A percentile compares a stretch with the other conserved stretches of the same genome.
These are phyloP conservation scores for Camarhynchus parvulus DNA, from an alignment of 2,113 vertebrate species.

Conservation along the genomic window DNA sequence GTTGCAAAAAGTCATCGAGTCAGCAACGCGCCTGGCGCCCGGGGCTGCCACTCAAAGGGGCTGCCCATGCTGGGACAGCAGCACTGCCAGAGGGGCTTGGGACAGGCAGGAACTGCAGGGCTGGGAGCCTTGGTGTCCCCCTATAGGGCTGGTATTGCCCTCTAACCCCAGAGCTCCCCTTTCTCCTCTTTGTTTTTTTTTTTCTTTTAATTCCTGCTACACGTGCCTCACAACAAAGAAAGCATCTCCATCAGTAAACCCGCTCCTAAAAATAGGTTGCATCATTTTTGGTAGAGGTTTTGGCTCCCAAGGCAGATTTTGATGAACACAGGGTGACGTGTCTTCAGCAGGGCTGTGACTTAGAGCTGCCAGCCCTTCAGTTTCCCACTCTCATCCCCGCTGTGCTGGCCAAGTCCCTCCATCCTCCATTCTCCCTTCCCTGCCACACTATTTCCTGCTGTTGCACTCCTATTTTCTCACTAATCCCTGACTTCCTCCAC, in stretches of 20 bases:
- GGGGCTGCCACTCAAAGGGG: background rate
- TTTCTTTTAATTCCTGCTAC: background rate
- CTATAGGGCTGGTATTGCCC: background rate
- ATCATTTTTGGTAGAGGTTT: background rate
- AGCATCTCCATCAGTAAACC: background rate
- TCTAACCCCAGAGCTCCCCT: background rate
- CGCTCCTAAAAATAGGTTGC: background rate
- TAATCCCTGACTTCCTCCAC: slow-evolving; percentile 41
- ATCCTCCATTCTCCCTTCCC: background rate
- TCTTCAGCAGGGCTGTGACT: background rate
- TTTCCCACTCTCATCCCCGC: accelerated
- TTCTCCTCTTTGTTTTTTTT: background rate
- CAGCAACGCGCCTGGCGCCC: background rate
- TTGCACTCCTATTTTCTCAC: slow-evolving; percentile 24
- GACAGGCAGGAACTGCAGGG: background rate
- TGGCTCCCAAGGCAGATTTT: background rate
- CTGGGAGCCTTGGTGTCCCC: background rate
- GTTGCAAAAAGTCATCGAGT: slow-evolving; percentile 61
- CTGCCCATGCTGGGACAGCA: background rate
- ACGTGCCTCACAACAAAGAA: background rate
- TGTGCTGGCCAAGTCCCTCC: accelerated
- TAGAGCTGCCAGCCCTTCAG: background rate
- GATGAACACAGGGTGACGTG: background rate
- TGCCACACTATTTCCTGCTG: slow-evolving; percentile 37
- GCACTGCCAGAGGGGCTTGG: background rate